These are phyloP conservation scores for Prosopocoilus inquinatus DNA, from an alignment of 2,888 invertebrate genomes.

Conservation along the genomic window DNA sequence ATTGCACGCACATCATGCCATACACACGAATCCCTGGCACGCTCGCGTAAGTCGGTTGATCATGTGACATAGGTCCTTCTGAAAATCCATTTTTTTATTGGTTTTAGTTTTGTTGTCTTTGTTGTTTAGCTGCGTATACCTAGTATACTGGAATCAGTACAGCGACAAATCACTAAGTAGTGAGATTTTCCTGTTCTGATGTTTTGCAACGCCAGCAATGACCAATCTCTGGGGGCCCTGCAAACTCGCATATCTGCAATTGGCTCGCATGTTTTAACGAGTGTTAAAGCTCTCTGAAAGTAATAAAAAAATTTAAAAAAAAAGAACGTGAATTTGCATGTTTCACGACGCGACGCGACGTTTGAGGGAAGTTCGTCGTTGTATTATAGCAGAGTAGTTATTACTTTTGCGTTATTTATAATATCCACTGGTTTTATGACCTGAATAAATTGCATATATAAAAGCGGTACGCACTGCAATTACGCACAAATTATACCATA, in stretches of 20 bases:
- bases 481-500: background rate
- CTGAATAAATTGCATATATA: constrained; percentile 25
- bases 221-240: constrained; percentile 87
- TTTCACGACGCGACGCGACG: too few relatives aligned
- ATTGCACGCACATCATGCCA: constrained; percentile 87
- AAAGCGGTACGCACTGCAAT: constrained; percentile 21
- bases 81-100: constrained; percentile 29
- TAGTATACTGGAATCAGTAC: constrained; percentile 79
- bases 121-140: constrained; percentile 56
- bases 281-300: constrained; percentile 71
- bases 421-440: constrained; percentile 3
- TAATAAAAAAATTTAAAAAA: too few relatives aligned
- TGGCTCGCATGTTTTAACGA: constrained; percentile 92
- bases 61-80: constrained; percentile 94
- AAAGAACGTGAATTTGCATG: too few relatives aligned
- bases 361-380: too few relatives aligned
- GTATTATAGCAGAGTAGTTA: too few relatives aligned
- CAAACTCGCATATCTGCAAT: constrained; percentile 90
- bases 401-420: too few relatives aligned
- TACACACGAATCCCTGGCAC: constrained; percentile 91
- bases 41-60: constrained; percentile 90
- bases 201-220: constrained; percentile 85
- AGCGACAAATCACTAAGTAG: constrained; percentile 88
- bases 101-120: background rate
- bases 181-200: constrained; percentile 91